Conservation (phyloP, 2,888 invertebrate species). For the Cheilosia vernalis region DNA sequence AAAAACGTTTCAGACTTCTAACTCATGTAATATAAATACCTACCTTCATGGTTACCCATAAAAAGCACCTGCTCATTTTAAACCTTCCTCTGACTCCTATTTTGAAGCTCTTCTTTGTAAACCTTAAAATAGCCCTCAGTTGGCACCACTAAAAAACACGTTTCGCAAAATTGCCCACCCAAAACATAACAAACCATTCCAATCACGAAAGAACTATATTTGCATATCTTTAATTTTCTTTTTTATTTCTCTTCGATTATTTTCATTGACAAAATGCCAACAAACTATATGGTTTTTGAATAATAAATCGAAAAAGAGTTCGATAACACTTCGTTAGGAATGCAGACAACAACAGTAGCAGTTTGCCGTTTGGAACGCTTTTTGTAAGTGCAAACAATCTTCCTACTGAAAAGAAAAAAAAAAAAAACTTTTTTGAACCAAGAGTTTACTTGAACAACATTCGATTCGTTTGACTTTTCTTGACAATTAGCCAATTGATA, state of each 20-base stretch:
- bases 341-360: background rate
- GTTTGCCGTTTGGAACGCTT: background rate
- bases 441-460: background rate
- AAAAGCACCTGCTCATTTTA: too few species aligned
- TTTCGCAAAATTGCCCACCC: background rate
- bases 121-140: too few species aligned
- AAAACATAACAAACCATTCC: conserved; percentile 47
- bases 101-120: too few species aligned
- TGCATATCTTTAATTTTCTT: conserved; percentile 18
- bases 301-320: conserved; percentile 43
- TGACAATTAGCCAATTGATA: conserved; percentile 46
- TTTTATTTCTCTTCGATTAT: conserved; percentile 30
- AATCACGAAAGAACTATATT: conserved; percentile 32
- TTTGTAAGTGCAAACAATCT: background rate
- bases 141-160: too few species aligned
- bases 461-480: conserved; percentile 5
- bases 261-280: conserved; percentile 64
- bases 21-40: too few species aligned
- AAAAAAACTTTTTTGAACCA: background rate
- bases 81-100: too few species aligned
- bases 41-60: too few species aligned
- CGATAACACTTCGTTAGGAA: conserved; percentile 42
- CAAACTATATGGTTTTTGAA: conserved; percentile 40
- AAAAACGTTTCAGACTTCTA: too few species aligned
- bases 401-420: background rate